Evolutionary conservation across 2,888 invertebrate genomes (phyloP).

Genomic region (Teleiodes luculella): DNA sequence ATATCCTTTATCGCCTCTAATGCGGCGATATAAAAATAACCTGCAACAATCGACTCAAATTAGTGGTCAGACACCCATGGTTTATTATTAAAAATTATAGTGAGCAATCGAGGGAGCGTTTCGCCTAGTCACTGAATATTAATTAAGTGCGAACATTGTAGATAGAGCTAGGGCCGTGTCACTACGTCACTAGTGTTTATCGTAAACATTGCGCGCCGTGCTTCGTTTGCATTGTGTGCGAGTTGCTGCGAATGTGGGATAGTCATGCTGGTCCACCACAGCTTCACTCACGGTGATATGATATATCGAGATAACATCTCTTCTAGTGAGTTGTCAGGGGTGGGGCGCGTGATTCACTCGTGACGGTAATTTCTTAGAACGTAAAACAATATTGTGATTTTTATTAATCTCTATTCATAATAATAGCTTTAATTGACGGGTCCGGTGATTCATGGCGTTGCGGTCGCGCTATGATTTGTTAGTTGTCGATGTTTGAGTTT

Average conservation of each 20-base stretch:
- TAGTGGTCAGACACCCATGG: constrained; percentile 40
- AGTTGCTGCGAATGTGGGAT: constrained; percentile 47
- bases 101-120: constrained; percentile 35
- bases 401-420: constrained; percentile 55
- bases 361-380: constrained; percentile 56
- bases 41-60: constrained; percentile 49
- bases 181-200: constrained; percentile 49
- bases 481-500: constrained; percentile 73
- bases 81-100: constrained; percentile 35
- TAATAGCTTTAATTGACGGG: constrained; percentile 67
- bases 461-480: constrained; percentile 59
- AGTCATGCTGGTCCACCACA: constrained; percentile 58
- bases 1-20: constrained; percentile 8
- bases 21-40: not conserved
- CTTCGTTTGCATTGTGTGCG: constrained; percentile 34
- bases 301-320: constrained; percentile 63
- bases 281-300: constrained; percentile 55
- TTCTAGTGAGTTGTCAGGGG: constrained; percentile 62
- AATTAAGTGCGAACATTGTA: constrained; percentile 57
- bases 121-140: constrained; percentile 68
- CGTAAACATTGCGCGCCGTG: constrained; percentile 46
- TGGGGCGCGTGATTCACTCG: constrained; percentile 60
- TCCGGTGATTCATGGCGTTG: constrained; percentile 57
- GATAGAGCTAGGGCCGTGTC: constrained; percentile 26
- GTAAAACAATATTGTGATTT: constrained; percentile 52